Base-by-base conservation (phyloP, 2,113 vertebrate genomes). In the Numenius arquata region DNA sequence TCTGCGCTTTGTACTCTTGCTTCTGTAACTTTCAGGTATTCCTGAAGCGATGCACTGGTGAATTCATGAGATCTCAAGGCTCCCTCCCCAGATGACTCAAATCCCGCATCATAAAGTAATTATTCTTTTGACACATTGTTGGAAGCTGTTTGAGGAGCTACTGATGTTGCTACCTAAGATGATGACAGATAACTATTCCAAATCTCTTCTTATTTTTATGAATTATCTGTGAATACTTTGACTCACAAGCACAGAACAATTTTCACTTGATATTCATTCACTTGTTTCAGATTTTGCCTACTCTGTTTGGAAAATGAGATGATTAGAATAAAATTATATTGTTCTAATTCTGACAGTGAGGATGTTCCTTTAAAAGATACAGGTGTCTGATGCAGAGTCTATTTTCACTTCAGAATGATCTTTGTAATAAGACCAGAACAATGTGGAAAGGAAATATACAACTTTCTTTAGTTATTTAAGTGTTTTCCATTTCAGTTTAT, bases 41-140 rank as follows among this genome's bases (percentile, higher is more conserved):
- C 23, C 43, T 68, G n/a, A 34, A 56, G 19, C 0, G 0, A 22
- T 61, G 29, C 13, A 43, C 8, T 40, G 12, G 34, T 52, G 62
- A 25, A n/a, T 91, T 41, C n/a, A 55, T 16, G 53, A 71, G 9
- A 77, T 41, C 32, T 3, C 53, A 78, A 76, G 40, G 20, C 14
- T 85, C 21, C 15, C 29, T 48, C 18, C 23, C 15, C 48, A 30
- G 5, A n/a, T 13, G 15, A 38, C 34, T 88, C 1, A 3, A 93
- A 72, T 58, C 11, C 19, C 34, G 56, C 27, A 16, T 13, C 15
- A 32, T 14, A 38, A 45, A 43, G 23, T 18, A 63, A 65, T 50
- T 65, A 48, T 78, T 81, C 34, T 76, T 76, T 61, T 62, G 45
- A 53, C 12, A 21, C 40, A 27, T 29, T 75, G 15, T 20, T 79